A percentile compares a stretch with the other conserved stretches of the same genome.
These are phyloP conservation scores for Tridacna gigas DNA, from an alignment of 2,888 invertebrate genomes.

Conservation along the genomic window DNA sequence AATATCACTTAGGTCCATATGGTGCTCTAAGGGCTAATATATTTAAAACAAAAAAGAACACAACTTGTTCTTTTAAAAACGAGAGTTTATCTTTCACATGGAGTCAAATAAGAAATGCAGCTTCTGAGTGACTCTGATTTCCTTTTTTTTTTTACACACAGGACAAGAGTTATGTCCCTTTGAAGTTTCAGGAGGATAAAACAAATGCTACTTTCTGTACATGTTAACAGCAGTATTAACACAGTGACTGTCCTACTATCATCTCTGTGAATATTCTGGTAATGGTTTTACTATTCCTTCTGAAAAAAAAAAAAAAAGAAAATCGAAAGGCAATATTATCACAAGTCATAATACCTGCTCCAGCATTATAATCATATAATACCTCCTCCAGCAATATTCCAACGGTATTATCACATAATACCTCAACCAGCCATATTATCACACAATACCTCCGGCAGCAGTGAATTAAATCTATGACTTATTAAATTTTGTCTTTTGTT, in stretches of 20 bases:
- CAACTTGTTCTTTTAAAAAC: neutral
- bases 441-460: neutral
- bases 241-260: slow-evolving; percentile 55
- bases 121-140: slow-evolving; percentile 1
- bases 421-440: too few relatives aligned
- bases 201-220: slow-evolving; percentile 7
- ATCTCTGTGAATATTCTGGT: slow-evolving; percentile 80
- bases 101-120: slow-evolving; percentile 13
- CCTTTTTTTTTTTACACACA: neutral
- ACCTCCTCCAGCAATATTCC: neutral
- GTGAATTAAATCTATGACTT: too few relatives aligned
- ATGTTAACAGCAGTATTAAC: slow-evolving; percentile 25
- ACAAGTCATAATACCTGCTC: neutral
- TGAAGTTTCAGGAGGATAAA: neutral
- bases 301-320: slow-evolving; percentile 56
- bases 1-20: too few relatives aligned
- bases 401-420: too few relatives aligned
- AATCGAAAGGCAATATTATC: too few relatives aligned
- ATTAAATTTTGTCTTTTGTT: too few relatives aligned
- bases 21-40: too few relatives aligned
- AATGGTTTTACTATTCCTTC: slow-evolving; percentile 81
- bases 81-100: slow-evolving; percentile 2
- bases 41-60: too few relatives aligned
- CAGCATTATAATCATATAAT: too few relatives aligned
- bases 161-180: slow-evolving; percentile 27